Base-by-base conservation (phyloP, 2,888 invertebrate species). In the Xiphydria camelus region DNA sequence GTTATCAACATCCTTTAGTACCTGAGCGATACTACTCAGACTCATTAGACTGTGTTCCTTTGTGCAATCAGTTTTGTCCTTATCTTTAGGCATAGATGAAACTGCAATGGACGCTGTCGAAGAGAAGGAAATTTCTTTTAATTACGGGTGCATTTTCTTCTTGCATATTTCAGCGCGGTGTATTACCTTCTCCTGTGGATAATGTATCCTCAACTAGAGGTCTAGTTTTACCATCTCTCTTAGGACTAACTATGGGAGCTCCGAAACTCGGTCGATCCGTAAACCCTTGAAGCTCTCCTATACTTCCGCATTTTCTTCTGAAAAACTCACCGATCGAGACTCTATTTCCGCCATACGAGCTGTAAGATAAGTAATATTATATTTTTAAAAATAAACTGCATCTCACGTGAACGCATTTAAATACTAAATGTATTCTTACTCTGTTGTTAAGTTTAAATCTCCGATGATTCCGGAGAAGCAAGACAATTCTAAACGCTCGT, bases 311-410 rank as follows among this genome's bases (percentile, higher is more conserved):
- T 57, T 73, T 76, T 29, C 76, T 66, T 51, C 66, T 62, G 47
- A 80, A 80, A 59, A 75, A 80, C 54, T 77, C 76, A 17, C 77
- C 76, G 19, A 79, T 68, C 2, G 79, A 77, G 26, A 75, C 51
- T 48, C 61, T 67, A n/a, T 63, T 64, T 4, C 66, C 65, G 41
- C 55, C 51, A 39, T 57, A 57, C 29, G 70, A 67, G 25, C 70
- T 70, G 31, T 10, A 25, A 45, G 0, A 26, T 4, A 26, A 26
- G 14, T 23, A 22, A 43, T 26, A 26, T 4, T 12, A n/a, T 18
- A 15, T 6, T 4, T 33, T 33, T 15, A 15, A 33, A 3, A 18
- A 26, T 14, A 10, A 6, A 6, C 26, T 26, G 5, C 10, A 1
- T n/a, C 5, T 26, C 7, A n/a, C 5, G 20, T 19, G 14, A 3